Conservation (phyloP, 2,888 invertebrate genomes). For the Melanargia galathea region DNA sequence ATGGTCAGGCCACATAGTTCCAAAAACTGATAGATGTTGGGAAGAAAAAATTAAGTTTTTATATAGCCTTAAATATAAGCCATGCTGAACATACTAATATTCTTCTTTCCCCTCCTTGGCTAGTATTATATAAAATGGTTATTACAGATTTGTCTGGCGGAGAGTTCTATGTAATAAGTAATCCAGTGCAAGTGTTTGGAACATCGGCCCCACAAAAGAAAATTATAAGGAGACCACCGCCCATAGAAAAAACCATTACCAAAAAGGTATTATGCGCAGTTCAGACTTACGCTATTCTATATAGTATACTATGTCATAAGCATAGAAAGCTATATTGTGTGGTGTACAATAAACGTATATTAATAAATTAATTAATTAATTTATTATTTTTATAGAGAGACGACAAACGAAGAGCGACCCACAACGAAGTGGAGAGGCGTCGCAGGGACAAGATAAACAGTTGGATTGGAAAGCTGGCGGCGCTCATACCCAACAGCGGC, state of each 20-base stretch:
- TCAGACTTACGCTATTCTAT: too few species aligned
- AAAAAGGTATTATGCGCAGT: too few species aligned
- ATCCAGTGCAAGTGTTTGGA: conserved; percentile 89
- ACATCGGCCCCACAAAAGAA: conserved; percentile 75
- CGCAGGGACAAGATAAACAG: conserved; percentile 97
- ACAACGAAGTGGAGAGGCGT: conserved; percentile 97
- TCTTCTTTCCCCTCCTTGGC: too few species aligned
- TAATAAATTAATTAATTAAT: too few species aligned
- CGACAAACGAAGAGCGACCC: conserved; percentile 94
- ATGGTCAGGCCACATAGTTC: too few species aligned
- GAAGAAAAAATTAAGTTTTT: too few species aligned
- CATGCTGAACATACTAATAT: too few species aligned
- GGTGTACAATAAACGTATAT: too few species aligned
- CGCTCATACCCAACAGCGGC: conserved; percentile 91
- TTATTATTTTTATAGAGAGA: conserved; percentile 84
- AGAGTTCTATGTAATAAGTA: conserved; percentile 92
- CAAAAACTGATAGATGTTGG: too few species aligned
- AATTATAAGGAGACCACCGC: conserved; percentile 73
- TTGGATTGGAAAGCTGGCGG: conserved; percentile 96
- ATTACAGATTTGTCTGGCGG: conserved; percentile 51
- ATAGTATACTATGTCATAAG: too few species aligned
- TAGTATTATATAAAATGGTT: not conserved
- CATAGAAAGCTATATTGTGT: too few species aligned
- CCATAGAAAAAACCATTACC: conserved; percentile 83
- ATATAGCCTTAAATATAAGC: too few species aligned